Conservation (phyloP, 2,888 invertebrate species). For the Phragmatobia fuliginosa region DNA sequence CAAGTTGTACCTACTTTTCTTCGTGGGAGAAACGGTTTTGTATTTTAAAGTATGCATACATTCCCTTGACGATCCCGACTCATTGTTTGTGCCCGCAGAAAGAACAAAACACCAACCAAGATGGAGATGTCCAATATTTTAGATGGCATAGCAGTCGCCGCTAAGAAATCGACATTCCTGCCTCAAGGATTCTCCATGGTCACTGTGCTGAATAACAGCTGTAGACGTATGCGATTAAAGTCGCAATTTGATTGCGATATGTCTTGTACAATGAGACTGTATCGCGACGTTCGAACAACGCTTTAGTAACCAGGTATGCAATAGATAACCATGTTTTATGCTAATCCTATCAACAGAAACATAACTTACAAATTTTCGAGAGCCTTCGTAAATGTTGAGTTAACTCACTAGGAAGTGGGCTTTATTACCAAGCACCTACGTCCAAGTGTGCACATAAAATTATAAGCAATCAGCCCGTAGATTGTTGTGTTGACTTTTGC, state of each 20-base stretch:
- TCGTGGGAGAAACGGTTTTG: constrained; percentile 70
- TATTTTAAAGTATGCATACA: constrained; percentile 82
- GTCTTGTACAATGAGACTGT: constrained; percentile 66
- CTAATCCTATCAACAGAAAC: constrained; percentile 80
- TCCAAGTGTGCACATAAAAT: constrained; percentile 68
- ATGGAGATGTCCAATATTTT: constrained; percentile 87
- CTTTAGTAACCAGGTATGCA: constrained; percentile 82
- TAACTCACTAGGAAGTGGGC: constrained; percentile 63
- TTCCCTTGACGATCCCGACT: constrained; percentile 83
- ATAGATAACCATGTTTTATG: constrained; percentile 84
- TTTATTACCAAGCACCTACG: constrained; percentile 65
- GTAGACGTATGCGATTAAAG: constrained; percentile 65
- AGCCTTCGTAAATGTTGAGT: constrained; percentile 62
- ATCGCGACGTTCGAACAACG: constrained; percentile 77
- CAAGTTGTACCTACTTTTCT: constrained; percentile 56
- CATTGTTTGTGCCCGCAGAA: constrained; percentile 83
- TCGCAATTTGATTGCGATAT: constrained; percentile 62
- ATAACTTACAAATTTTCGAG: constrained; percentile 82
- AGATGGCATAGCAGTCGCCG: constrained; percentile 86
- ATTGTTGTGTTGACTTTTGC: constrained; percentile 84
- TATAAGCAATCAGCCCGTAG: constrained; percentile 83
- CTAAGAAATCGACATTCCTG: constrained; percentile 83
- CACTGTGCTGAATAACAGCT: constrained; percentile 59
- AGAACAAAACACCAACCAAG: constrained; percentile 83
- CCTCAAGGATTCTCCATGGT: constrained; percentile 71